Base-by-base conservation (phyloP, 2,888 invertebrate species). In the Dryocosmus kuriphilus region DNA sequence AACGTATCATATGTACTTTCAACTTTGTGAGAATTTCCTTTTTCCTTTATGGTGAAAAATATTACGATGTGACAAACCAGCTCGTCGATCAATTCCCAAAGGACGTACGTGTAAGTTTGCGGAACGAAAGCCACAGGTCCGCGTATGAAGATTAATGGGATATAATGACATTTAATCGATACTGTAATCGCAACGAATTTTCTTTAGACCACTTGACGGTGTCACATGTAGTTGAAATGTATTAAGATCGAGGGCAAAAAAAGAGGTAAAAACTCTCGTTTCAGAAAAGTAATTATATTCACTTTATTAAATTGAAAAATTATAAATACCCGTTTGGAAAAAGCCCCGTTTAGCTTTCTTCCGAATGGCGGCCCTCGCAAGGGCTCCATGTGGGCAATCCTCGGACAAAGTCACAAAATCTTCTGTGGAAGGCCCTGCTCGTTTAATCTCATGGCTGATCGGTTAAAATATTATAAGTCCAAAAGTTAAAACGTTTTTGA, bases 91-190 rank as follows among this genome's bases (percentile, higher is more conserved):
- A 65, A 38, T 65, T 41, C 24, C 22, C 24, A 41, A 65, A 41
- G 38, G 41, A 65, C 41, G 38, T 38, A 38, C 11, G 19, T 24
- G 6, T 65, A 41, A 65, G 65, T 65, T 35, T 19, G 4, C 32
- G 35, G 63, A 63, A 63, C 35, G 35, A 63, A 63, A 63, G 35
- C 63, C 63, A 63, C 63, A 63, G 63, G 63, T 63, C n/a, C 22
- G 35, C 2, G 22, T 22, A 22, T 11, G 30, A 63, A 63, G 35
- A 63, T 63, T 63, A 65, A 38, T 38, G 65, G 65, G 22, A 22
- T 41, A 65, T 38, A 41, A 65, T 16, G 38, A 35, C 38, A 41
- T 38, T 35, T 41, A 65, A 41, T 65, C 65, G 65, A 65, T 65
- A 65, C 65, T 16, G 38, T 38, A 65, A 41, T 22, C 38, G 14